Conservation (phyloP, 92 coral and sea anemone genomes). For the Pocillopora meandrina region DNA sequence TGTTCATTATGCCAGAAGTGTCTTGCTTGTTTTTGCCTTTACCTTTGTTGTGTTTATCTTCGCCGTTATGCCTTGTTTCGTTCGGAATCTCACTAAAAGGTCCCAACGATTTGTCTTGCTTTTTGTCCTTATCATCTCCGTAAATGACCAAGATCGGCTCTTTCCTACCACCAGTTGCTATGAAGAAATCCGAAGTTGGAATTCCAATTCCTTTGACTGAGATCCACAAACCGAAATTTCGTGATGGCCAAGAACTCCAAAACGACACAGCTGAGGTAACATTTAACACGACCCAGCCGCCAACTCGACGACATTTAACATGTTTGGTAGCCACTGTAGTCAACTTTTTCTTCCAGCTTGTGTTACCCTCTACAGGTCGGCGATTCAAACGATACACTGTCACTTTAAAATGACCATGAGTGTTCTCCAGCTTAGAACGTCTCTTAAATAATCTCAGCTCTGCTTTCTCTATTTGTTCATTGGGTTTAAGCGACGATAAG, state of each 20-base stretch:
- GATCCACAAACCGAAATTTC: slow-evolving; percentile 82
- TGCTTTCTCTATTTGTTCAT: slow-evolving; percentile 75
- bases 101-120: slow-evolving; percentile 37
- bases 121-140: slow-evolving; percentile 61
- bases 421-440: slow-evolving; percentile 70
- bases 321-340: slow-evolving; percentile 48
- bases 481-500: slow-evolving; percentile 64
- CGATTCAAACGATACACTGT: slow-evolving; percentile 70
- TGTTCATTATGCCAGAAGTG: slow-evolving; percentile 19
- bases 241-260: slow-evolving; percentile 76
- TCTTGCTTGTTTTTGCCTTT: slow-evolving; percentile 12
- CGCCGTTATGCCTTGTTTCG: slow-evolving; percentile 19
- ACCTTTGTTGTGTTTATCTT: background rate
- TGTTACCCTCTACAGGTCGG: slow-evolving; percentile 55
- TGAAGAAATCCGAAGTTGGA: slow-evolving; percentile 79
- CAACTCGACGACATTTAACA: slow-evolving; percentile 82
- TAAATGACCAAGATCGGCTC: slow-evolving; percentile 87
- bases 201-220: slow-evolving; percentile 68
- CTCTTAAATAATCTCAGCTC: slow-evolving; percentile 86
- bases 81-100: slow-evolving; percentile 32
- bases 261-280: slow-evolving; percentile 80
- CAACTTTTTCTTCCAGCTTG: slow-evolving; percentile 75
- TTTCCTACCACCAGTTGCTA: slow-evolving; percentile 90
- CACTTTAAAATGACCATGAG: slow-evolving; percentile 69
- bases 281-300: slow-evolving; percentile 89